phyloP scores from a whole-genome alignment of 2,113 vertebrate species.

The Aldabrachelys gigantea region DNA sequence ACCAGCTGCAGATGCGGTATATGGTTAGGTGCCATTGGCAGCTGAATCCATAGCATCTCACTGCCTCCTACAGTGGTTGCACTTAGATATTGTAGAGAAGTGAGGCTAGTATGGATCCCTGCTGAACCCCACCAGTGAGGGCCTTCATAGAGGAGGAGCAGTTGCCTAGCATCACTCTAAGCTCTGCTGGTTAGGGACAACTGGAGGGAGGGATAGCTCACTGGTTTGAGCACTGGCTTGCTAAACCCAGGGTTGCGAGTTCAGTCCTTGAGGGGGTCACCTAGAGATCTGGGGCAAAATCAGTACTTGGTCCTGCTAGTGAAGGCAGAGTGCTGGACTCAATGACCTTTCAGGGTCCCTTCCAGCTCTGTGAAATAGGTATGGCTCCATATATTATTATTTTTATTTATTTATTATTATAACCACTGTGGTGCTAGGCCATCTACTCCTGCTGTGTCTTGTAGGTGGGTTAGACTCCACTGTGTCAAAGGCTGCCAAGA shows the following conservation, averaged over 20 bases:
- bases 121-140: background rate
- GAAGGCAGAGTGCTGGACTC: too few species aligned
- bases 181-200: background rate
- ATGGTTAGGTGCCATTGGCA: background rate
- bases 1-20: background rate
- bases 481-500: background rate
- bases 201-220: too few species aligned
- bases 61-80: background rate
- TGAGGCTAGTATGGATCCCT: background rate
- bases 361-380: too few species aligned
- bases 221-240: too few species aligned
- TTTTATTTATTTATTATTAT: too few species aligned
- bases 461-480: background rate
- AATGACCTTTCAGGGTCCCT: too few species aligned
- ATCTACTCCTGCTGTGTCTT: background rate
- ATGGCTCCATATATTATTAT: too few species aligned
- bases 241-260: too few species aligned
- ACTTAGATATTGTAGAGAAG: background rate
- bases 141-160: background rate
- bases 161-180: background rate
- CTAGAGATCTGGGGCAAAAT: too few species aligned
- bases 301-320: too few species aligned
- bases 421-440: background rate
- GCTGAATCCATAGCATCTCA: background rate
- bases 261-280: too few species aligned